These are phyloP conservation scores for Melanostoma mellinum DNA, from an alignment of 2,888 invertebrate species.

Conservation along the genomic window DNA sequence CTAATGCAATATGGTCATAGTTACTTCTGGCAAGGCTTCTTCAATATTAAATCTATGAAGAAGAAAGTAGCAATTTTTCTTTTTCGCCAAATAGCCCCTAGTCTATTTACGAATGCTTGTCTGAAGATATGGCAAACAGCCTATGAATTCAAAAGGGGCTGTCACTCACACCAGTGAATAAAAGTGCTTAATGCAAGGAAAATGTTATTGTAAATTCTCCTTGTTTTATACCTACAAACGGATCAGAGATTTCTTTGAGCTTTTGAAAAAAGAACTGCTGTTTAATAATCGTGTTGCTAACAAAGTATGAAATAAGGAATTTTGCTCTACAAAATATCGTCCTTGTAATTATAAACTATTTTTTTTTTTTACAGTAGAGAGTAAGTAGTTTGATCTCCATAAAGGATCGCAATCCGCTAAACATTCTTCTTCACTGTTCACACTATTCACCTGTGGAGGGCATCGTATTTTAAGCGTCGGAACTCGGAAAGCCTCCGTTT, in stretches of 20 bases:
- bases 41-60: constrained; percentile 63
- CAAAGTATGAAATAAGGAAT: not conserved
- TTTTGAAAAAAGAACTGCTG: too few relatives aligned
- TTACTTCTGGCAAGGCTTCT: constrained; percentile 64
- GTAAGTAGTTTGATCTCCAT: too few relatives aligned
- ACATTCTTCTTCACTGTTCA: too few relatives aligned
- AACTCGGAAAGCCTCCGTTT: too few relatives aligned
- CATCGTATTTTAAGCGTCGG: too few relatives aligned
- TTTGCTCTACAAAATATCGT: too few relatives aligned
- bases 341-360: too few relatives aligned
- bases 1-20: constrained; percentile 71
- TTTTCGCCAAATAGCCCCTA: constrained; percentile 63
- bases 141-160: constrained; percentile 21
- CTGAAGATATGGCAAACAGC: constrained; percentile 54
- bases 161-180: not conserved
- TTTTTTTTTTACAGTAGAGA: too few relatives aligned
- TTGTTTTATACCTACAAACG: constrained; percentile 17
- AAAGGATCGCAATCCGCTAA: too few relatives aligned
- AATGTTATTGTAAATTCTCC: constrained; percentile 49
- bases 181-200: not conserved
- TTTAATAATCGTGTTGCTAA: not conserved
- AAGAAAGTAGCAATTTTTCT: constrained; percentile 54
- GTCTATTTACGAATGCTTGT: constrained; percentile 65
- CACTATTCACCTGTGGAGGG: too few relatives aligned
- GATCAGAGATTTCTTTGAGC: too few relatives aligned